Evolutionary conservation across 2,888 invertebrate genomes (phyloP), one percentile per base, ranked within the genome.

Genomic region (Euspilapteryx auroguttella): DNA sequence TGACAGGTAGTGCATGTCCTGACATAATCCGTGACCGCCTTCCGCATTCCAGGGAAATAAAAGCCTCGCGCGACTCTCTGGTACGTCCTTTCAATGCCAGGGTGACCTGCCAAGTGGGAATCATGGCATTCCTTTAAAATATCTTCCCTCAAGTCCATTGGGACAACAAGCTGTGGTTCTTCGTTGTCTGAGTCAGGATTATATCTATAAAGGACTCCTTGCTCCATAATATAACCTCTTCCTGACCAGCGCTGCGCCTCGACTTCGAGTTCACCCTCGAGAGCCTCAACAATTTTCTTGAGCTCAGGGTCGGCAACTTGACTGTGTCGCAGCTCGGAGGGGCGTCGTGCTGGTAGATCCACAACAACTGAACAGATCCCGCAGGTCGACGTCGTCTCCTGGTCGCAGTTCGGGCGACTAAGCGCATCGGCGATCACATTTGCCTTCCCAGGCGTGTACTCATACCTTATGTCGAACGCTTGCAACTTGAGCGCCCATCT

Each of bases 381-480:
- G n/a, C n/a, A n/a, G n/a, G n/a, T n/a, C n/a, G n/a, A n/a, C n/a
- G n/a, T n/a, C n/a, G n/a, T n/a, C n/a, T n/a, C n/a, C n/a, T n/a
- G n/a, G n/a, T n/a, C n/a, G n/a, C n/a, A n/a, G n/a, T n/a, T n/a
- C n/a, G n/a, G n/a, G n/a, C n/a, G n/a, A n/a, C n/a, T n/a, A n/a
- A n/a, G 33, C 59, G 29, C 1, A 26, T 14, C 15, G 23, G 25
- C 3, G 26, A 29, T 4, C 29, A n/a, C n/a, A n/a, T n/a, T n/a
- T n/a, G n/a, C n/a, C n/a, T n/a, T n/a, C n/a, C n/a, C n/a, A n/a
- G n/a, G 29, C 2, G 22, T 38, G 29, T 64, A 56, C 6, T 38
- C 32, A 6, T 63, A 45, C 1, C 41, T 37, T 9, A 59, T 35
- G 17, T 56, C 40, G 33, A 45, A 59, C 6, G 42, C 35, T 35